A percentile compares a stretch with the other conserved stretches of the same genome.
Conservation (phyloP, 2,888 invertebrate species). For the Hesperia comma region DNA sequence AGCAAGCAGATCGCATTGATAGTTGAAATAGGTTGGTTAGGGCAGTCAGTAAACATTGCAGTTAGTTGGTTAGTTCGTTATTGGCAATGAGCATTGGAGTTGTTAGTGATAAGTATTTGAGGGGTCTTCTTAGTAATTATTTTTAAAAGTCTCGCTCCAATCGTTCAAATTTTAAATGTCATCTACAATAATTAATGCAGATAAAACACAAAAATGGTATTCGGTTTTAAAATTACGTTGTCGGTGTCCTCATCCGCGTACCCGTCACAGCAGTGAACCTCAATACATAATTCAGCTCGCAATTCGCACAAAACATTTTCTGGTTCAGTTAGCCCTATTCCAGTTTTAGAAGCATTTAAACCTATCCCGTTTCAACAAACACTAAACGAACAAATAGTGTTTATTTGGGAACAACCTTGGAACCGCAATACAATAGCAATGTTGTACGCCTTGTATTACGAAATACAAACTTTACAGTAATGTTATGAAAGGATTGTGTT, state of each 20-base stretch:
- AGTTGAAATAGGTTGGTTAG: too few relatives aligned
- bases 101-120: too few relatives aligned
- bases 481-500: slow-evolving; percentile 6
- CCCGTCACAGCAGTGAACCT: slow-evolving; percentile 5
- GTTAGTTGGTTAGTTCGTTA: too few relatives aligned
- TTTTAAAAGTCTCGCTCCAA: too few relatives aligned
- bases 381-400: not conserved
- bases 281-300: slow-evolving; percentile 13
- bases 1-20: too few relatives aligned
- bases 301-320: slow-evolving; percentile 1
- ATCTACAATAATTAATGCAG: too few relatives aligned
- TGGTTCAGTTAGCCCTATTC: slow-evolving; percentile 1
- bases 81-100: too few relatives aligned
- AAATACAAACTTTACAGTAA: not conserved
- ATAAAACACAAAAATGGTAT: too few relatives aligned
- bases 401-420: slow-evolving; percentile 13
- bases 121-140: too few relatives aligned
- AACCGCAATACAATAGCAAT: slow-evolving; percentile 1
- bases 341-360: slow-evolving; percentile 2
- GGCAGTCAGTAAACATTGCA: too few relatives aligned
- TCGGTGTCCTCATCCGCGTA: not conserved
- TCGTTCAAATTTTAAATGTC: too few relatives aligned
- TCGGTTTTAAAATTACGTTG: too few relatives aligned
- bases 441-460: slow-evolving; percentile 9
- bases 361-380: slow-evolving; percentile 10